Evolutionary conservation across 2,888 invertebrate genomes (phyloP), one percentile per base, ranked within the genome.

Genomic region (Cremastinae sp.): DNA sequence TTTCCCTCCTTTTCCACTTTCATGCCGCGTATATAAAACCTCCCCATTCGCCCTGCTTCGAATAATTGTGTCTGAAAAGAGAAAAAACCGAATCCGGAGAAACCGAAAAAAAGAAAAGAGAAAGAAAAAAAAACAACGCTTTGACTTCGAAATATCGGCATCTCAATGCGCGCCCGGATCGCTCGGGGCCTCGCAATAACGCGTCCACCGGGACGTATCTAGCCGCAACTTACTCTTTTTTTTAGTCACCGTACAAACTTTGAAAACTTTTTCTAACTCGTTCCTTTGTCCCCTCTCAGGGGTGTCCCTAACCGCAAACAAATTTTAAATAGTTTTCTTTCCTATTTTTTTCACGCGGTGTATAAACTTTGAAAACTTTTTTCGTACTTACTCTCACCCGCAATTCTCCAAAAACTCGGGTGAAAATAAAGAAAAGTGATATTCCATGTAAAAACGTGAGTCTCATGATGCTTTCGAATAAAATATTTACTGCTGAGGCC

Each of bases 61-160:
- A 81, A 82, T 86, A 85, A 83, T 84, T 85, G 84, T 86, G 84
- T 82, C 84, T 84, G 81, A 85, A 84, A 86, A 76, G 78, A 12
- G 20, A 47, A 28, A 28, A 28, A 28, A 5, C 28, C 28, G 28
- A 28, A 5, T 28, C 28, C 28, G 28, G 28, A 28, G 28, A 28
- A 28, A 82, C 84, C 84, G 79, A 84, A 84, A 86, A 79, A 78
- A 34, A 36, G 28, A 8, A 10, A 2, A n/a, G 22, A 59, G 85
- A 84, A 86, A 73, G 78, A 47, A 28, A 28, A 18, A 28, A 12
- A 20, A 16, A 18, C 8, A 28, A 51, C 83, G 82, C 79, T 84
- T 83, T 82, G 85, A 87, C 86, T 87, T 85, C 85, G 83, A 86
- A 87, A 87, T 85, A 86, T 85, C 83, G 84, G 84, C 78, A 82